These are phyloP conservation scores for Palythoa grandis DNA, from an alignment of 92 coral and sea anemone species.

Conservation along the genomic window DNA sequence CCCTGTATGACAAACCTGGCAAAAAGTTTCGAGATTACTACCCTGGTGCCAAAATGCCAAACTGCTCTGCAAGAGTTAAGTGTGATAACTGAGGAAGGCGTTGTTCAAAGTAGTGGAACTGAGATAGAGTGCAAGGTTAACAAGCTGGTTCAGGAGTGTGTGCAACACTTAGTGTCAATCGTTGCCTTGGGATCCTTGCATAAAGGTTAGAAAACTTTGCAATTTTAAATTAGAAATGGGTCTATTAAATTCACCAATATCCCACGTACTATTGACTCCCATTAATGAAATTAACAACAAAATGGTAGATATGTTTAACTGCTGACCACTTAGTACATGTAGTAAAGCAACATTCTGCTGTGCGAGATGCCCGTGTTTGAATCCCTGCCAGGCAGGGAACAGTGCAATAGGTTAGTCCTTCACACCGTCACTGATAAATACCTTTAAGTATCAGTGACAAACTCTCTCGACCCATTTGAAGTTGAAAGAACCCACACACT, in stretches of 20 bases:
- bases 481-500: too few relatives aligned
- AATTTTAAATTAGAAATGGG: too few relatives aligned
- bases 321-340: too few relatives aligned
- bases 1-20: neutral
- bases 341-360: neutral
- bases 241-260: too few relatives aligned
- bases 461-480: too few relatives aligned
- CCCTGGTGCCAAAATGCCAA: neutral
- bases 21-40: neutral
- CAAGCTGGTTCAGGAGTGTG: conserved; percentile 1
- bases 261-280: too few relatives aligned
- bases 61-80: neutral
- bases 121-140: neutral
- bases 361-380: neutral
- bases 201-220: neutral
- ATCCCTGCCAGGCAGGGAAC: too few relatives aligned
- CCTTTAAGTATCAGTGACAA: too few relatives aligned
- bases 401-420: too few relatives aligned
- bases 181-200: neutral
- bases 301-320: too few relatives aligned
- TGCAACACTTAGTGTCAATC: neutral
- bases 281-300: too few relatives aligned
- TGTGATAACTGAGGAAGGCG: neutral
- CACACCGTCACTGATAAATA: too few relatives aligned
- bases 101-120: neutral